These are phyloP conservation scores for Salminus brasiliensis DNA, from an alignment of 2,113 vertebrate genomes.

Conservation along the genomic window DNA sequence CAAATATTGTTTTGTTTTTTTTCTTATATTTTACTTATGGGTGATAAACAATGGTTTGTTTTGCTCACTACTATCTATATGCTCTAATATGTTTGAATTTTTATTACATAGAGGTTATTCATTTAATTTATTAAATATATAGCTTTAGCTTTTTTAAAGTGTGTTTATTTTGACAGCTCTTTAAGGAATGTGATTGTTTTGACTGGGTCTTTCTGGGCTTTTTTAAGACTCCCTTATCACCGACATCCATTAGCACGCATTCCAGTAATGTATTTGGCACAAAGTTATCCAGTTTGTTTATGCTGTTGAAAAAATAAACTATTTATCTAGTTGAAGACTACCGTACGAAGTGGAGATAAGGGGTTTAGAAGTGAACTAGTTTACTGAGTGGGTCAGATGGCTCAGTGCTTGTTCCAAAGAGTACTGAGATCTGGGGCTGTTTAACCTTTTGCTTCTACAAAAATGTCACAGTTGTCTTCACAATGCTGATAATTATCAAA, in stretches of 20 bases:
- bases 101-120: conserved; percentile 47
- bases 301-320: conserved; percentile 48
- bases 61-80: background rate
- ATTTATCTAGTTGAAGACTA: conserved; percentile 48
- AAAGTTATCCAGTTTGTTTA: conserved; percentile 44
- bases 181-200: conserved; percentile 9
- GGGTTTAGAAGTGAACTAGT: background rate
- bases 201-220: background rate
- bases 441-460: conserved; percentile 1
- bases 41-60: background rate
- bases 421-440: conserved; percentile 1
- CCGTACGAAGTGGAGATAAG: background rate
- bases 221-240: background rate
- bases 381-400: conserved; percentile 6
- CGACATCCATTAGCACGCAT: conserved; percentile 4
- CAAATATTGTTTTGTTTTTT: conserved; percentile 22
- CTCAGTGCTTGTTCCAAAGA: background rate
- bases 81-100: conserved; percentile 39
- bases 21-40: conserved; percentile 19
- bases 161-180: conserved; percentile 39
- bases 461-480: background rate
- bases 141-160: conserved; percentile 42
- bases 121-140: conserved; percentile 64
- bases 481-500: background rate
- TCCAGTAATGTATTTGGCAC: conserved; percentile 37